phyloP scores from a whole-genome alignment of 2,888 invertebrate species.

The Zhengitettix transpicula region DNA sequence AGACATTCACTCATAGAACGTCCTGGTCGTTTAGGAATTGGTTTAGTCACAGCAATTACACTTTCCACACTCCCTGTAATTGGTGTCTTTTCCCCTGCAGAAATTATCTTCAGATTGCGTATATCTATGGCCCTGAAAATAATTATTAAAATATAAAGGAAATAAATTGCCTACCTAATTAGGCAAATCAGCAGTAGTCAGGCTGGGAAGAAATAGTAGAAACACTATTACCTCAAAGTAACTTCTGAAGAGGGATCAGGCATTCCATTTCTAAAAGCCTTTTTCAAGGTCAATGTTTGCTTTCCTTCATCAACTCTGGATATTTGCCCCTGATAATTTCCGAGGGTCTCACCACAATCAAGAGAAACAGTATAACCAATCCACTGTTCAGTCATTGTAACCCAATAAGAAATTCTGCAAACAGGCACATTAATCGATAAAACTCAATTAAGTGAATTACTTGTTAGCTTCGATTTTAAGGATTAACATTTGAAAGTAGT shows the following conservation, averaged over 20 bases:
- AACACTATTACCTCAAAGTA: constrained; percentile 35
- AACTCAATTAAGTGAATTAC: too few relatives aligned
- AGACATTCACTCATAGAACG: constrained; percentile 28
- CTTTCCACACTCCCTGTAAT: constrained; percentile 22
- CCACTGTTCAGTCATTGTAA: constrained; percentile 5
- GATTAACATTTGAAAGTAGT: too few relatives aligned
- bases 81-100: constrained; percentile 33
- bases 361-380: constrained; percentile 71
- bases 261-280: constrained; percentile 69
- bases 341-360: constrained; percentile 57
- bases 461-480: too few relatives aligned
- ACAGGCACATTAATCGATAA: too few relatives aligned
- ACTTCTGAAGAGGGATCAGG: constrained; percentile 41
- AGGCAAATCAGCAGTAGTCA: too few relatives aligned
- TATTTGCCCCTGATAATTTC: constrained; percentile 69
- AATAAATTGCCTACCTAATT: not conserved
- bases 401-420: too few relatives aligned
- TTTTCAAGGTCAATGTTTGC: constrained; percentile 49
- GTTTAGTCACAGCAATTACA: constrained; percentile 35
- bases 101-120: constrained; percentile 56
- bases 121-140: constrained; percentile 43
- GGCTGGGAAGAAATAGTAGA: too few relatives aligned
- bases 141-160: not conserved
- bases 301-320: constrained; percentile 49
- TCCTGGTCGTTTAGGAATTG: constrained; percentile 34